Evolutionary conservation across 2,888 invertebrate species (phyloP).

Genomic region (Drosophila subsilvestris): DNA sequence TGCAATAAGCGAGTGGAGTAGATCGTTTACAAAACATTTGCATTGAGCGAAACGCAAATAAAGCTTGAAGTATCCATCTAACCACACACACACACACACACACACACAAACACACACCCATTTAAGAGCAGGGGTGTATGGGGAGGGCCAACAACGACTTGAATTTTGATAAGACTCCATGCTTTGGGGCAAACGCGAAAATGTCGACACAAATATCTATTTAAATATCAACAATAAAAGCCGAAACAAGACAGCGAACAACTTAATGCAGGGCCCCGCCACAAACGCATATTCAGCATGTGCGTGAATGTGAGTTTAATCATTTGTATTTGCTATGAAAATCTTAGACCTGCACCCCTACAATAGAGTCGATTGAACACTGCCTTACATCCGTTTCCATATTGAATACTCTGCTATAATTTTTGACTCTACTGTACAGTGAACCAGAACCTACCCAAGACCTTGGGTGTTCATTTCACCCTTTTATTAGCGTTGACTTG

Average conservation of each 20-base stretch:
- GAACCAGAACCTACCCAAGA: too few relatives aligned
- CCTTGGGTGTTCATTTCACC: too few relatives aligned
- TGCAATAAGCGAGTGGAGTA: slow-evolving; percentile 60
- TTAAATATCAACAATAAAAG: slow-evolving; percentile 54
- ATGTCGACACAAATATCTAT: slow-evolving; percentile 40
- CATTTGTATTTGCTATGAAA: too few relatives aligned
- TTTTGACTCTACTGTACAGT: too few relatives aligned
- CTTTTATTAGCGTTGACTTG: too few relatives aligned
- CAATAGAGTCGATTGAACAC: too few relatives aligned
- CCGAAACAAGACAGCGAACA: slow-evolving; percentile 58
- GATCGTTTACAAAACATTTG: slow-evolving; percentile 77
- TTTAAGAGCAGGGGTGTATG: background rate
- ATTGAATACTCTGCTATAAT: too few relatives aligned
- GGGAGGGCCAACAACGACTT: slow-evolving; percentile 20
- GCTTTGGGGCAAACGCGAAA: slow-evolving; percentile 11
- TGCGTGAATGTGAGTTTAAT: background rate
- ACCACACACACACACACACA: slow-evolving; percentile 1
- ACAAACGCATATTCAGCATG: slow-evolving; percentile 28
- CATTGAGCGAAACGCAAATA: slow-evolving; percentile 47
- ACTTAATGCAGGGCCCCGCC: slow-evolving; percentile 58
- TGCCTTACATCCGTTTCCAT: too few relatives aligned
- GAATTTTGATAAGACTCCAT: slow-evolving; percentile 59
- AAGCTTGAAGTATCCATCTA: slow-evolving; percentile 1
- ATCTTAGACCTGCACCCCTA: too few relatives aligned
- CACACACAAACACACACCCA: background rate